Percentiles rank a stretch among this genome's conserved stretches.
These are phyloP conservation scores for Tiliacea citrago DNA, from an alignment of 2,888 invertebrate genomes.

Conservation along the genomic window DNA sequence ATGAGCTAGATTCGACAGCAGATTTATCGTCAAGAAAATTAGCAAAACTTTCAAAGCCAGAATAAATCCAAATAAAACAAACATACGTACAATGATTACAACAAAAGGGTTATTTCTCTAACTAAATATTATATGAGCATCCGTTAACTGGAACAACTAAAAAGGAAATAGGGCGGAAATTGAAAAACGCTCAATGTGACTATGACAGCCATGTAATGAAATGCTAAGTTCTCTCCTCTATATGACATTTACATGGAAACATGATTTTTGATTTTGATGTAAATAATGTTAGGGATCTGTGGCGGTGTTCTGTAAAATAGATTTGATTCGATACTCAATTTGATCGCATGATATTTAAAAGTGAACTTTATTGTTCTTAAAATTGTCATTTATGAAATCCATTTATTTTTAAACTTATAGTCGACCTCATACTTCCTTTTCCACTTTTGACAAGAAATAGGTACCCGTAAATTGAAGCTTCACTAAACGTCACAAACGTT, in stretches of 20 bases:
- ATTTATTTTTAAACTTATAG: too few relatives aligned
- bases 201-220: slow-evolving; percentile 61
- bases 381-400: not conserved
- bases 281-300: slow-evolving; percentile 5
- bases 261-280: slow-evolving; percentile 33
- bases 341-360: not conserved
- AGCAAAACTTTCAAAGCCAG: not conserved
- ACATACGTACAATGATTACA: too few relatives aligned
- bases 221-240: slow-evolving; percentile 32
- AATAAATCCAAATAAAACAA: too few relatives aligned
- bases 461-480: too few relatives aligned
- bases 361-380: not conserved
- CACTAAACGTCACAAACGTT: too few relatives aligned
- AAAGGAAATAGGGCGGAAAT: slow-evolving; percentile 66
- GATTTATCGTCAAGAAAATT: too few relatives aligned
- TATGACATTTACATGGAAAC: slow-evolving; percentile 55
- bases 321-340: not conserved
- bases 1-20: too few relatives aligned
- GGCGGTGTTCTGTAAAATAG: not conserved
- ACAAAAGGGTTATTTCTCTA: slow-evolving; percentile 9
- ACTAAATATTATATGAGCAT: not conserved
- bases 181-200: slow-evolving; percentile 62
- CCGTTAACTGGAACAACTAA: slow-evolving; percentile 45
- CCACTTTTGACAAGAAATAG: too few relatives aligned
- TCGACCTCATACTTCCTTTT: too few relatives aligned